A percentile compares a stretch with the other conserved stretches of the same genome.
Evolutionary conservation across 2,888 invertebrate genomes (phyloP).

Genomic region (Diadegma fenestrale): DNA sequence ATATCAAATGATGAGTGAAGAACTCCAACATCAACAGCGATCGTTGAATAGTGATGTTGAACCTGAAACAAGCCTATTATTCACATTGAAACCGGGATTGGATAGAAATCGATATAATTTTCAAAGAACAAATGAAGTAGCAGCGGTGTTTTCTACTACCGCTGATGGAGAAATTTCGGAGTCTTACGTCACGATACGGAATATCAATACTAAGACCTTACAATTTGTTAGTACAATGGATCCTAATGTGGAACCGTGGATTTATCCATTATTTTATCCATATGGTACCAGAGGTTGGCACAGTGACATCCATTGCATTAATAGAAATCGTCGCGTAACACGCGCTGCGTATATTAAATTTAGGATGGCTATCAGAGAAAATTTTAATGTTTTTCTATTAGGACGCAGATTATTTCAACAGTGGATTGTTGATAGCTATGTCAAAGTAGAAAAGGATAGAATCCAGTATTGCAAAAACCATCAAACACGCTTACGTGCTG

Average conservation of each 20-base stretch:
- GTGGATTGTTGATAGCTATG: conserved; percentile 63
- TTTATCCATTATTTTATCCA: conserved; percentile 71
- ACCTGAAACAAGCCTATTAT: conserved; percentile 3
- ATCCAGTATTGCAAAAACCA: conserved; percentile 53
- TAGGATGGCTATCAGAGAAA: conserved; percentile 52
- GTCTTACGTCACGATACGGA: conserved; percentile 64
- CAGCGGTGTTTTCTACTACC: not conserved
- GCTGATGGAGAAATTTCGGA: conserved; percentile 66
- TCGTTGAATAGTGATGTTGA: not conserved
- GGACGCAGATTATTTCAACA: conserved; percentile 65
- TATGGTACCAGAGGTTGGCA: conserved; percentile 65
- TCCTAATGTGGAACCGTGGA: conserved; percentile 70
- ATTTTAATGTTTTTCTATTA: conserved; percentile 53
- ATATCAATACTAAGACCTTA: conserved; percentile 63
- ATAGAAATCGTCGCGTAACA: conserved; percentile 1
- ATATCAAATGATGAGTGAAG: conserved; percentile 31
- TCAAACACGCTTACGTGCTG: conserved; percentile 64
- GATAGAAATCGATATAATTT: not conserved
- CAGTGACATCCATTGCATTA: conserved; percentile 8
- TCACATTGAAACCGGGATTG: not conserved
- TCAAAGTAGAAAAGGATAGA: conserved; percentile 65
- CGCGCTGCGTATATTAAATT: conserved; percentile 28
- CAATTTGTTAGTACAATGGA: conserved; percentile 66
- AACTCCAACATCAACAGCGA: conserved; percentile 11
- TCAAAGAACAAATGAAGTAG: not conserved